phyloP scores from a whole-genome alignment of 2,888 invertebrate genomes.

The Oscheius sp. region DNA sequence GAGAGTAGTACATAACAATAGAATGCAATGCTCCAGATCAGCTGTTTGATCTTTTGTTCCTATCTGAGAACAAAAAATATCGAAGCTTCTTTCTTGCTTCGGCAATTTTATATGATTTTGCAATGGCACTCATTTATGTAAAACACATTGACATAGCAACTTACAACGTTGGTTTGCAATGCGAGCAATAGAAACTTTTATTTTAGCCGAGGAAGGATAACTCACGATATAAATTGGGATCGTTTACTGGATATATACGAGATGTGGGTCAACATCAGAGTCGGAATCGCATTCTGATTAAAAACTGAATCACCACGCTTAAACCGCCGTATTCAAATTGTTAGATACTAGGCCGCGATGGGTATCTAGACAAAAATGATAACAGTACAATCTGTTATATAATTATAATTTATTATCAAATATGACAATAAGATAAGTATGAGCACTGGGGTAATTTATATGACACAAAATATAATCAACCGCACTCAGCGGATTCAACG shows the following conservation, averaged over 20 bases:
- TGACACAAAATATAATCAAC: too few species aligned
- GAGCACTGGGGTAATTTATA: too few species aligned
- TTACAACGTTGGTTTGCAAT: neutral
- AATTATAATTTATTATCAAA: too few species aligned
- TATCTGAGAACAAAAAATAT: neutral
- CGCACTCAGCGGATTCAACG: too few species aligned
- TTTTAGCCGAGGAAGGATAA: conserved; percentile 16
- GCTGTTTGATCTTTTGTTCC: neutral
- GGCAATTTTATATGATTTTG: neutral
- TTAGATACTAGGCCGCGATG: too few species aligned
- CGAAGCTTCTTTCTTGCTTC: neutral
- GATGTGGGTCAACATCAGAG: conserved; percentile 16
- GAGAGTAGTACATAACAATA: too few species aligned
- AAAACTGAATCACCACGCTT: too few species aligned
- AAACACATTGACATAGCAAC: neutral
- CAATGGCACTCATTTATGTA: conserved; percentile 2
- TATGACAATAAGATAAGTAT: too few species aligned
- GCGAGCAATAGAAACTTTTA: neutral
- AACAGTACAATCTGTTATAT: too few species aligned
- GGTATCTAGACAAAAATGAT: too few species aligned
- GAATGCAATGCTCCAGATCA: neutral
- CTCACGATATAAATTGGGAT: neutral
- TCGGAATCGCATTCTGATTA: too few species aligned
- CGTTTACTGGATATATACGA: conserved; percentile 14
- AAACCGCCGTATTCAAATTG: too few species aligned